Conservation (phyloP, 2,797 vertebrate species). For the Alectoris magna region DNA sequence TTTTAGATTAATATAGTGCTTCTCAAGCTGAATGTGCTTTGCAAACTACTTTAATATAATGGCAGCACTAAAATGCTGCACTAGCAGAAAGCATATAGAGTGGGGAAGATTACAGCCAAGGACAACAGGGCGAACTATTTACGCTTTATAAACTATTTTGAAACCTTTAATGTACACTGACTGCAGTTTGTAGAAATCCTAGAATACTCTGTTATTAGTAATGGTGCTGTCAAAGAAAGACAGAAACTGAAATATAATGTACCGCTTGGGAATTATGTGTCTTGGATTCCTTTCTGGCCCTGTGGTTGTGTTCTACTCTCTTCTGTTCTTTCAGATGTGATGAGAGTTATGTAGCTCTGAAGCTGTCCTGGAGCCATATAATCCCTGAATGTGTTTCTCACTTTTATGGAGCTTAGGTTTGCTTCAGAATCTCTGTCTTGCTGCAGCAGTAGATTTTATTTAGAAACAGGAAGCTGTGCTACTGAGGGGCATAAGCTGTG, state of each 20-base stretch:
- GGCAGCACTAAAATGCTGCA: conserved; percentile 18
- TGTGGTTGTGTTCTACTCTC: accelerated
- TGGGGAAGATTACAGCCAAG: conserved; percentile 46
- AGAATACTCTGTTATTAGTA: neutral
- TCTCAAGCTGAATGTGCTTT: conserved; percentile 38
- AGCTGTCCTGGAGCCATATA: neutral
- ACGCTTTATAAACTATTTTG: neutral
- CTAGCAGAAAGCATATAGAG: neutral
- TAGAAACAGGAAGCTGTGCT: neutral
- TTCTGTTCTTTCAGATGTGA: neutral
- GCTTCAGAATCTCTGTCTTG: neutral
- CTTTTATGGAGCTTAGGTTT: neutral
- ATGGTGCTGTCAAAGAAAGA: neutral
- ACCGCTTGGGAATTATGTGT: neutral
- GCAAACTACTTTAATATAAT: conserved; percentile 28
- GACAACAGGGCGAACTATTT: conserved; percentile 6
- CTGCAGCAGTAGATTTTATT: neutral
- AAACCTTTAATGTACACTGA: neutral
- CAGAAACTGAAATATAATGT: neutral
- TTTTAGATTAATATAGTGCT: conserved; percentile 54
- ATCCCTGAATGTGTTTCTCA: neutral
- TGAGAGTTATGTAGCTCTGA: neutral
- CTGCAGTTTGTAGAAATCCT: neutral
- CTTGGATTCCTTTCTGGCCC: neutral
- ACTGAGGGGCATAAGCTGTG: neutral